A percentile compares a stretch with the other conserved stretches of the same genome.
Evolutionary conservation across 2,797 vertebrate species (phyloP).

Genomic region (Silurus lanzhouensis): DNA sequence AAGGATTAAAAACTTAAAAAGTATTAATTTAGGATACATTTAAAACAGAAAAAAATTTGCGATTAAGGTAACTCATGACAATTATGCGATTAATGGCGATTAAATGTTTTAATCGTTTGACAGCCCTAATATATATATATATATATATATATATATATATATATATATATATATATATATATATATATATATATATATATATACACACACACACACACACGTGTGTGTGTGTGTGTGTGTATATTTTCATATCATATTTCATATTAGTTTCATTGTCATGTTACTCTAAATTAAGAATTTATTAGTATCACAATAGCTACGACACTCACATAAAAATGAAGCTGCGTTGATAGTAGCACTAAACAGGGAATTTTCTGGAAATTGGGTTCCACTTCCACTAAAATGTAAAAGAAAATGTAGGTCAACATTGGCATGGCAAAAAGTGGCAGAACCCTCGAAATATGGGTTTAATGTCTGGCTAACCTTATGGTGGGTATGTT

Average conservation of each 20-base stretch:
- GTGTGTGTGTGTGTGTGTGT: neutral
- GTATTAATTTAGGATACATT: too few species aligned
- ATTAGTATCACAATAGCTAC: neutral
- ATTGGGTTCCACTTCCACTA: conserved; percentile 71
- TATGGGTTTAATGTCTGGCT: neutral
- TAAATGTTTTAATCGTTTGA: too few species aligned
- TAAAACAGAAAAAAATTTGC: too few species aligned
- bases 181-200: too few species aligned
- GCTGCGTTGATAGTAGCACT: conserved; percentile 73
- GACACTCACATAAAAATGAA: conserved; percentile 76
- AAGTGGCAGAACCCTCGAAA: neutral
- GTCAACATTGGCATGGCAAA: neutral
- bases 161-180: too few species aligned
- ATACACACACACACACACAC: too few species aligned
- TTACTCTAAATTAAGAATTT: neutral
- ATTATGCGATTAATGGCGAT: too few species aligned
- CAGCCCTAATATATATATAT: too few species aligned
- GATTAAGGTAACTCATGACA: too few species aligned
- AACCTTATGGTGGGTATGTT: conserved; percentile 78
- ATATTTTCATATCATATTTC: neutral
- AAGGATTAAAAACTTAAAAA: too few species aligned
- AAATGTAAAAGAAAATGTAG: conserved; percentile 40
- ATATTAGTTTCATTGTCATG: neutral
- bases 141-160: too few species aligned
- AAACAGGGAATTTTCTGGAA: conserved; percentile 77